Evolutionary conservation across 2,888 invertebrate species (phyloP).

Genomic region (Nomada hirtipes): DNA sequence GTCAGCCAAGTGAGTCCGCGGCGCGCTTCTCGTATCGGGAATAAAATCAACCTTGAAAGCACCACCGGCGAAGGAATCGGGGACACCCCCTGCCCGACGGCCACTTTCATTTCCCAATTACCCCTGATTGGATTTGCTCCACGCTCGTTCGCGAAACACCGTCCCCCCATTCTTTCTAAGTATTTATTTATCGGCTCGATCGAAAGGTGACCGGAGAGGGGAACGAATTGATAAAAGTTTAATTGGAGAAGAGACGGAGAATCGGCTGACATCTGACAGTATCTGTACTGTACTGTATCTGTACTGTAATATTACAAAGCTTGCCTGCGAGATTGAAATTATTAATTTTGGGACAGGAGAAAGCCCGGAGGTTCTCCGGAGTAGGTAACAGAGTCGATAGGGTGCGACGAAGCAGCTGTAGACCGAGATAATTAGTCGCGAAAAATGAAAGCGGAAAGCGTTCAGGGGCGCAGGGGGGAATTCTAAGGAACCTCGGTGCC

Average conservation of each 20-base stretch:
- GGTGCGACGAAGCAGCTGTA: not conserved
- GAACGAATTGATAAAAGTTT: not conserved
- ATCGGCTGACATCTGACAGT: not conserved
- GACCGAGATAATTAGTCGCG: slow-evolving; percentile 29
- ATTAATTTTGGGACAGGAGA: no score
- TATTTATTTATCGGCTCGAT: slow-evolving; percentile 40
- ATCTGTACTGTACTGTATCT: no score
- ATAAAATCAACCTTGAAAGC: slow-evolving; percentile 48
- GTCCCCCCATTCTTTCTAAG: not conserved
- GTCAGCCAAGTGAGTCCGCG: slow-evolving; percentile 31
- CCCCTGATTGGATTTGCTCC: slow-evolving; percentile 34
- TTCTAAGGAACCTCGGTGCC: slow-evolving; percentile 6
- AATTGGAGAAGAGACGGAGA: not conserved
- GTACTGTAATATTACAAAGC: no score
- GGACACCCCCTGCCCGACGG: slow-evolving; percentile 16
- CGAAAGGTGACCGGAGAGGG: not conserved
- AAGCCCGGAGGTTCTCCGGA: not conserved
- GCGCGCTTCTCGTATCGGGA: slow-evolving; percentile 27
- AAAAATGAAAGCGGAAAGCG: slow-evolving; percentile 22
- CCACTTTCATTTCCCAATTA: slow-evolving; percentile 45
- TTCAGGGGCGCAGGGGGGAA: slow-evolving; percentile 9
- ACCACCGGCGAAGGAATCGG: slow-evolving; percentile 6
- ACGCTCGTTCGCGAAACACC: not conserved
- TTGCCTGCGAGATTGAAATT: not conserved
- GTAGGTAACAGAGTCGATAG: not conserved